A percentile compares a stretch with the other conserved stretches of the same genome.
Conservation (phyloP, 1,140 invertebrate genomes). For the Drosophila carrolli region DNA sequence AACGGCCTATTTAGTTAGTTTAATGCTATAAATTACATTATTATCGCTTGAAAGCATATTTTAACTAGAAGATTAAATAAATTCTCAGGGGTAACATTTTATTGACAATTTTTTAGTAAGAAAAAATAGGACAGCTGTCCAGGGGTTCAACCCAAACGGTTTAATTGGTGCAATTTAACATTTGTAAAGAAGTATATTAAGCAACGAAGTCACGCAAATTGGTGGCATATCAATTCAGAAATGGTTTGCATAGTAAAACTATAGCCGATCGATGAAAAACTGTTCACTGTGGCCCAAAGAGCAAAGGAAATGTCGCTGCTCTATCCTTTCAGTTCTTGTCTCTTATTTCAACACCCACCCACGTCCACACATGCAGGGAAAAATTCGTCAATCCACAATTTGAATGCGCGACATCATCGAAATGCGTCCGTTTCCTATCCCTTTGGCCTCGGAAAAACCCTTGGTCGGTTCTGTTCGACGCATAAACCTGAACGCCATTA, state of each 20-base stretch:
- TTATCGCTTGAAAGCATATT: too few relatives aligned
- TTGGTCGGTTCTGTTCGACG: slow-evolving; percentile 60
- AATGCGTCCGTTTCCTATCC: slow-evolving; percentile 56
- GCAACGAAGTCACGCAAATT: not conserved
- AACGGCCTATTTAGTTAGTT: too few relatives aligned
- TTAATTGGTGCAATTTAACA: not conserved
- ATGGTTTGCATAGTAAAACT: too few relatives aligned
- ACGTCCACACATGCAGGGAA: slow-evolving; percentile 21
- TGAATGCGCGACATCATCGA: slow-evolving; percentile 76
- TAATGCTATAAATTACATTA: too few relatives aligned
- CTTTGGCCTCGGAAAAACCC: slow-evolving; percentile 23
- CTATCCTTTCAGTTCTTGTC: slow-evolving; percentile 8
- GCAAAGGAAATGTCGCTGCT: slow-evolving; percentile 19
- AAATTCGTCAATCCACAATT: slow-evolving; percentile 81
- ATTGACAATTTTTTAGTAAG: not conserved
- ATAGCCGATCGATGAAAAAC: slow-evolving; percentile 1
- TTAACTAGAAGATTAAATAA: too few relatives aligned
- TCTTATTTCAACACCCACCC: slow-evolving; percentile 12
- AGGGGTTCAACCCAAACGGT: not conserved
- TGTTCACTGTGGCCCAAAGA: slow-evolving; percentile 10
- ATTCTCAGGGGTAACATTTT: too few relatives aligned
- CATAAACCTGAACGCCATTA: slow-evolving; percentile 79
- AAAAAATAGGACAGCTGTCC: not conserved
- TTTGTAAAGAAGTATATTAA: not conserved
- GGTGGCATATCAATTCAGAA: not conserved